These are phyloP conservation scores for Drosophila crucigera DNA, from an alignment of 2,888 invertebrate species.

Conservation along the genomic window DNA sequence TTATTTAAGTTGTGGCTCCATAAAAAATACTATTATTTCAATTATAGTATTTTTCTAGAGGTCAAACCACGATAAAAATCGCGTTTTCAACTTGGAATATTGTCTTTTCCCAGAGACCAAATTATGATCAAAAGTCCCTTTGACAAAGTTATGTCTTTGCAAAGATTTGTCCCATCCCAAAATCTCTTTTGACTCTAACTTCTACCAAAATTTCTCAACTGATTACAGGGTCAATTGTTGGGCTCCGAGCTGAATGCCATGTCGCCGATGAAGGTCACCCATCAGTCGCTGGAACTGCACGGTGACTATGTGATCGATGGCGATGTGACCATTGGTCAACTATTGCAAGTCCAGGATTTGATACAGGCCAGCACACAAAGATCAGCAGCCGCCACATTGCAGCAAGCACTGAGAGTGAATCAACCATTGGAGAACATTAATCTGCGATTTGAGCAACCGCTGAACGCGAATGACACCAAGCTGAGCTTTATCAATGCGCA, in stretches of 20 bases:
- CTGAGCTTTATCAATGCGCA: constrained; percentile 85
- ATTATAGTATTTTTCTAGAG: neutral
- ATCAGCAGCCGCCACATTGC: constrained; percentile 59
- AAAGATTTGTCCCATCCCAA: neutral
- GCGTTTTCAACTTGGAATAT: neutral
- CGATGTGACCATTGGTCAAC: constrained; percentile 85
- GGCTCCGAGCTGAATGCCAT: constrained; percentile 85
- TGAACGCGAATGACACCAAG: constrained; percentile 82
- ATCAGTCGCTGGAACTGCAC: constrained; percentile 84
- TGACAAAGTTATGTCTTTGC: neutral
- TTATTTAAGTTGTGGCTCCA: neutral
- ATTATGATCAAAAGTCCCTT: neutral
- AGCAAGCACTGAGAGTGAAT: constrained; percentile 69
- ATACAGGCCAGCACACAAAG: constrained; percentile 54
- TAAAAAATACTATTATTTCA: neutral
- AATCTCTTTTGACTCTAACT: neutral
- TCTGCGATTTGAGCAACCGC: constrained; percentile 71
- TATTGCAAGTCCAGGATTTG: constrained; percentile 80
- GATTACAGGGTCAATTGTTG: constrained; percentile 84
- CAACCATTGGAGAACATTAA: constrained; percentile 71
- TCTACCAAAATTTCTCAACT: neutral
- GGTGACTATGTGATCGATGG: constrained; percentile 86
- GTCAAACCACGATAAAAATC: neutral
- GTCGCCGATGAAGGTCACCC: constrained; percentile 85
- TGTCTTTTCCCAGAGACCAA: neutral